These are phyloP conservation scores for Platichthys flesus DNA, from an alignment of 2,113 vertebrate genomes.

Conservation along the genomic window DNA sequence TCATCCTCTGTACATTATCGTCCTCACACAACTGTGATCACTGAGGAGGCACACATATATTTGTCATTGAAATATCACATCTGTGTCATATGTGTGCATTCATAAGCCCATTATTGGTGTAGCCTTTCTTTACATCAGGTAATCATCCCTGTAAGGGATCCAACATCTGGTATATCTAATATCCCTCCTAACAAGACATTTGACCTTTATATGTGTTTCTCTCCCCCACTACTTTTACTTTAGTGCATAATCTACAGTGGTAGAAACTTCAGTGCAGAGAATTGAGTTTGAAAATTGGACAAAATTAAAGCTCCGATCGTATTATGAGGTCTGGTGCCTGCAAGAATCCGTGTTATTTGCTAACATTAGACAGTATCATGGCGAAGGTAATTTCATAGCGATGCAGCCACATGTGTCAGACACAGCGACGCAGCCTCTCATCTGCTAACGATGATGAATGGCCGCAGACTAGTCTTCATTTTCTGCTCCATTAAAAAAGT, in stretches of 20 bases:
- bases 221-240: background rate
- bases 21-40: background rate
- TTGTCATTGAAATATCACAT: background rate
- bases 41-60: background rate
- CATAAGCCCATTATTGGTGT: background rate
- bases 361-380: constrained; percentile 10
- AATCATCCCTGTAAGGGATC: background rate
- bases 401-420: constrained; percentile 60
- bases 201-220: background rate
- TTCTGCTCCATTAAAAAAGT: constrained; percentile 73
- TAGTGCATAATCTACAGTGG: constrained; percentile 16
- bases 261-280: constrained; percentile 10
- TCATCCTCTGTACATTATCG: background rate
- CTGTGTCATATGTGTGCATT: background rate
- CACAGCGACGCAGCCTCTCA: constrained; percentile 22
- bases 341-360: constrained; percentile 31
- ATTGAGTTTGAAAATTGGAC: constrained; percentile 15
- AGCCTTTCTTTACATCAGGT: too few relatives aligned
- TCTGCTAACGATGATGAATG: constrained; percentile 68
- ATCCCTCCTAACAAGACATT: background rate
- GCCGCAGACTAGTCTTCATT: constrained; percentile 64
- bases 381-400: constrained; percentile 47
- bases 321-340: constrained; percentile 32
- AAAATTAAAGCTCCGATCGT: constrained; percentile 34
- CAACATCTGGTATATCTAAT: background rate